Base-by-base conservation (phyloP, 2,888 invertebrate genomes). In the Cataglyphis altisquamis region DNA sequence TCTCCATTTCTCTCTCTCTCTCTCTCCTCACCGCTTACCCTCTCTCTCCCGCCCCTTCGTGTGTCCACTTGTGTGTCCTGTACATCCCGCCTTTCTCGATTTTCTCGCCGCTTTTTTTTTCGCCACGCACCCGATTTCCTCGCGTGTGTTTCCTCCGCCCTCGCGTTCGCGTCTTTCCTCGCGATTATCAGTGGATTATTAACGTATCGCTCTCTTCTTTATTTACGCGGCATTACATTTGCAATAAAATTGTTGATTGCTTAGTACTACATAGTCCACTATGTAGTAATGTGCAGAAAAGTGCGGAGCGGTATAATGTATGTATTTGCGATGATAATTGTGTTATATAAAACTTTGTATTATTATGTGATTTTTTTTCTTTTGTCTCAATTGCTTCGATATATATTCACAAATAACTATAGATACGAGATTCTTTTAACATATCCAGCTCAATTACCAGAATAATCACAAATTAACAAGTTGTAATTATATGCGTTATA, bases 21-120 rank as follows among this genome's bases (percentile, higher is more conserved):
- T 3, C 41, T 15, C 41, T 12, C 91, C 90, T 89, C 90, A 84
- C 88, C 87, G 83, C 72, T 60, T 48, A 87, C 87, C 86, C 84
- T 52, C 87, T 87, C 86, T 84, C 70, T 63, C 60, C 73, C 77
- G 75, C 77, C 74, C 84, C 84, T 36, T 86, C 84, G 81, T 78
- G 72, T 84, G 68, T 84, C 57, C 67, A 48, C 63, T 83, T 74
- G 75, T 83, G 63, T 72, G 36, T n/a, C 52, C 15, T 10, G 55
- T 84, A 77, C 15, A 75, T 85, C 62, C 73, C 74, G 55, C 86
- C 84, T 88, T 75, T 68, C 86, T 68, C 85, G 63, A 41, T 64
- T 87, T 87, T 85, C 82, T 81, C 78, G 73, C 60, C 39, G 66
- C 52, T 57, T 66, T 48, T 62, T 18, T 62, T 66, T 48, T 62